Evolutionary conservation across 1,140 invertebrate species (phyloP), one percentile per base, ranked within the genome.

Genomic region (Mizuhopecten yessoensis): DNA sequence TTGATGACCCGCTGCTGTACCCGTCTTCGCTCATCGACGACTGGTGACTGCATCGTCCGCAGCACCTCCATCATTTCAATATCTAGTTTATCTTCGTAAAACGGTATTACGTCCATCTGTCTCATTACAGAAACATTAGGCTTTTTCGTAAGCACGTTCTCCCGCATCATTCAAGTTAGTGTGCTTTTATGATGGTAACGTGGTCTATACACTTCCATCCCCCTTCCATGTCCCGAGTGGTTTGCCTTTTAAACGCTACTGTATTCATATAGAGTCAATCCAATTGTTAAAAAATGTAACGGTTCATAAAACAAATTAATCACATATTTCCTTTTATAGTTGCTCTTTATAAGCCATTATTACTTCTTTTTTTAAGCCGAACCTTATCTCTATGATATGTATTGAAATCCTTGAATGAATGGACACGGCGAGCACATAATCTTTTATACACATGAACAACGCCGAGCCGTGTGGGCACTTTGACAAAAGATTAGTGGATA

Each of bases 401-500:
- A 75, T 75, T 29, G 57, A 75, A 75, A 75, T 75, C 15, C n/a
- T 5, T 75, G 57, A 75, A 75, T 75, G 57, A 75, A 75, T 75
- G 57, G 57, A 75, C n/a, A 75, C 2, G 57, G 57, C 23, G 57
- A 75, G 57, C 57, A 29, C 29, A n/a, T 75, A 75, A 75, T 75
- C 57, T n/a, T 75, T 75, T n/a, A 75, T 75, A 75, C 57, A 75
- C 57, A 23, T 29, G 57, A 75, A 75, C 57, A 75, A 29, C 57
- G 57, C 57, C 57, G 17, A 75, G 23, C 57, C 57, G 57, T 75
- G 57, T 75, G 57, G 57, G 57, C 57, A 75, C 15, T 1, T n/a
- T 75, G 57, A 75, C 57, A 75, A 75, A 75, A 75, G 57, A 75
- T 75, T 75, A 75, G n/a, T 75, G 57, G 57, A 75, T 75, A 75